phyloP scores from a whole-genome alignment of 2,888 invertebrate genomes.

The Caenorhabditis virilis region DNA sequence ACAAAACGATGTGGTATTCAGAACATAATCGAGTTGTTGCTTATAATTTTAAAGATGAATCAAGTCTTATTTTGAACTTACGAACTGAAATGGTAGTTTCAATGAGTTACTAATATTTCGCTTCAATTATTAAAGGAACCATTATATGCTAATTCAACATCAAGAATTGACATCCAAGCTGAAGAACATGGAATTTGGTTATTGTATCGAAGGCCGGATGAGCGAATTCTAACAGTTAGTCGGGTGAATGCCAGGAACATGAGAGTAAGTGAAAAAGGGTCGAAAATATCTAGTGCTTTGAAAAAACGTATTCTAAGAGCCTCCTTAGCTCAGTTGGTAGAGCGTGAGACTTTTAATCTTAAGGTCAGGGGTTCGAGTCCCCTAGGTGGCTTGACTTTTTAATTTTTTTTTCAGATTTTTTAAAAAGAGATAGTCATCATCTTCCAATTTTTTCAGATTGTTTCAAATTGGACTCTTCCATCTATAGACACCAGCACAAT shows the following conservation, averaged over 20 bases:
- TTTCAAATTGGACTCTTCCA: conserved; percentile 33
- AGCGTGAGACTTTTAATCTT: conserved; percentile 61
- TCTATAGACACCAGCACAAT: conserved; percentile 22
- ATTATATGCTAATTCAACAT: conserved; percentile 41
- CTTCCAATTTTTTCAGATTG: conserved; percentile 19
- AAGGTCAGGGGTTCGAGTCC: conserved; percentile 57
- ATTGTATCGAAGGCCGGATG: conserved; percentile 74
- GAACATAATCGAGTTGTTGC: conserved; percentile 25
- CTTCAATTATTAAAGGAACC: too few relatives aligned
- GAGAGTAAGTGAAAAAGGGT: conserved; percentile 19
- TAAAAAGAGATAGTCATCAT: too few relatives aligned
- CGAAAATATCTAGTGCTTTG: neutral
- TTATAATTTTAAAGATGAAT: conserved; percentile 25
- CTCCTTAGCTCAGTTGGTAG: conserved; percentile 62
- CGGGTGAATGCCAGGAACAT: conserved; percentile 23
- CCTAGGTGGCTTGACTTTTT: conserved; percentile 44
- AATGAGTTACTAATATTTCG: too few relatives aligned
- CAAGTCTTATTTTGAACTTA: conserved; percentile 15
- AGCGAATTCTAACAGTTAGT: conserved; percentile 37
- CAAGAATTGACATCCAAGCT: conserved; percentile 85
- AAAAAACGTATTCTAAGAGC: conserved; percentile 8
- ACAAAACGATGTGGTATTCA: conserved; percentile 36
- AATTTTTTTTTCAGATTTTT: conserved; percentile 8
- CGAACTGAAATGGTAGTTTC: conserved; percentile 12
- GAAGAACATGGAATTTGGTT: conserved; percentile 98